Evolutionary conservation across 1,140 invertebrate species (phyloP).

Genomic region (Drosophila kikkawai): DNA sequence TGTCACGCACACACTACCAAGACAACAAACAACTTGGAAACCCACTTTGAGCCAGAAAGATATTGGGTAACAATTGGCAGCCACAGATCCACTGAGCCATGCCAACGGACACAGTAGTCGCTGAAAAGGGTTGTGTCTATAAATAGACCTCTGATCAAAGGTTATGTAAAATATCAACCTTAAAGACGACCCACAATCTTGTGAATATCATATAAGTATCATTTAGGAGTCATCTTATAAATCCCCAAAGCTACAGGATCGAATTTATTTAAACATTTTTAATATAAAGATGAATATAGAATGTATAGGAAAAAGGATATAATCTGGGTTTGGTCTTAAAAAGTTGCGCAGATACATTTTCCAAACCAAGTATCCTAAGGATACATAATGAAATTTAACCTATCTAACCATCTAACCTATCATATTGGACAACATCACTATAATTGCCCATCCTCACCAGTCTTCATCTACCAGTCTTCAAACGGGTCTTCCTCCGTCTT

Average conservation of each 20-base stretch:
- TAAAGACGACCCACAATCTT: neutral
- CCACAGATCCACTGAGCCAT: conserved; percentile 14
- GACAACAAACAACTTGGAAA: conserved; percentile 33
- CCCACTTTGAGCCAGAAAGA: conserved; percentile 64
- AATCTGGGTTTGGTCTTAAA: neutral
- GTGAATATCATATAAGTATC: too few species aligned
- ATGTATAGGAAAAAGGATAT: too few species aligned
- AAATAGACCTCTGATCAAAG: conserved; percentile 16
- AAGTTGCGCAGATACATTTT: neutral
- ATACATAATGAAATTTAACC: neutral
- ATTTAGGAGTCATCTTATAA: neutral
- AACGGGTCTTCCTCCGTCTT: conserved; percentile 33
- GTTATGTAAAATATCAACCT: neutral
- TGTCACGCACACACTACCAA: conserved; percentile 62
- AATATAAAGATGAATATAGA: too few species aligned
- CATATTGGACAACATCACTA: conserved; percentile 23
- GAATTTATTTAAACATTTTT: neutral
- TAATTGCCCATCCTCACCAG: conserved; percentile 36
- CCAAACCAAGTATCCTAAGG: neutral
- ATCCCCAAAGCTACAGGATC: neutral
- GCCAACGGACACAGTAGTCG: neutral
- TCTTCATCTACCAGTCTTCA: conserved; percentile 3
- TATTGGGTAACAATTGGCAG: conserved; percentile 73
- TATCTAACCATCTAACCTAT: neutral
- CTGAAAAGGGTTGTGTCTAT: conserved; percentile 19